These are phyloP conservation scores for Anthoscopus minutus DNA, from an alignment of 2,113 vertebrate genomes.

Conservation along the genomic window DNA sequence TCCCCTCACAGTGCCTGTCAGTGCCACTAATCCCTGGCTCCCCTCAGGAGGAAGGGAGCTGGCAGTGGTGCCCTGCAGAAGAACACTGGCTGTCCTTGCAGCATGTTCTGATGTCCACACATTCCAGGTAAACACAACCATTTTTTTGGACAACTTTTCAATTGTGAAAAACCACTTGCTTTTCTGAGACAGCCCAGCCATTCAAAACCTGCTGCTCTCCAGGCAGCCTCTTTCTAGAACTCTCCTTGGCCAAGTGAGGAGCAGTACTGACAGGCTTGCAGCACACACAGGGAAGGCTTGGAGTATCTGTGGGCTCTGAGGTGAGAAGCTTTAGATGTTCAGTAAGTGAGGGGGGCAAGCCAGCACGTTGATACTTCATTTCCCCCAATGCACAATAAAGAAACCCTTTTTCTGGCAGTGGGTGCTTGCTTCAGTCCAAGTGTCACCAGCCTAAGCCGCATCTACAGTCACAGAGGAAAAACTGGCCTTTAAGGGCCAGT, in stretches of 20 bases:
- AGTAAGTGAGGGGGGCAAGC: not conserved
- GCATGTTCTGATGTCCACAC: fast-evolving
- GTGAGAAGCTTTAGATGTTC: not conserved
- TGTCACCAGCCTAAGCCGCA: not conserved
- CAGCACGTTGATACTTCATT: not conserved
- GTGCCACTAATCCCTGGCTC: not conserved
- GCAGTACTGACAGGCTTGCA: not conserved
- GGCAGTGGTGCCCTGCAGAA: not conserved
- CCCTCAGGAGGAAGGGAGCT: not conserved
- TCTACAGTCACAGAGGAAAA: not conserved
- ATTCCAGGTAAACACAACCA: not conserved
- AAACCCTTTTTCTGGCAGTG: not conserved
- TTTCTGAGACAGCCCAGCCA: not conserved
- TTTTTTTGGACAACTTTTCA: not conserved
- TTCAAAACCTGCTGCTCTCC: not conserved
- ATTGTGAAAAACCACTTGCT: not conserved
- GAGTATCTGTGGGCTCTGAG: not conserved
- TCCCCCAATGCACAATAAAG: not conserved
- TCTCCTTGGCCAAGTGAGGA: not conserved
- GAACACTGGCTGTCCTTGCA: not conserved
- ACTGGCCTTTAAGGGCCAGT: not conserved
- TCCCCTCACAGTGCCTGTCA: not conserved
- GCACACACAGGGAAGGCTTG: not conserved
- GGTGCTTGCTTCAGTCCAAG: not conserved
- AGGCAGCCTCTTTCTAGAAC: not conserved